phyloP scores from a whole-genome alignment of 1,140 invertebrate genomes.

The Ips nitidus region DNA sequence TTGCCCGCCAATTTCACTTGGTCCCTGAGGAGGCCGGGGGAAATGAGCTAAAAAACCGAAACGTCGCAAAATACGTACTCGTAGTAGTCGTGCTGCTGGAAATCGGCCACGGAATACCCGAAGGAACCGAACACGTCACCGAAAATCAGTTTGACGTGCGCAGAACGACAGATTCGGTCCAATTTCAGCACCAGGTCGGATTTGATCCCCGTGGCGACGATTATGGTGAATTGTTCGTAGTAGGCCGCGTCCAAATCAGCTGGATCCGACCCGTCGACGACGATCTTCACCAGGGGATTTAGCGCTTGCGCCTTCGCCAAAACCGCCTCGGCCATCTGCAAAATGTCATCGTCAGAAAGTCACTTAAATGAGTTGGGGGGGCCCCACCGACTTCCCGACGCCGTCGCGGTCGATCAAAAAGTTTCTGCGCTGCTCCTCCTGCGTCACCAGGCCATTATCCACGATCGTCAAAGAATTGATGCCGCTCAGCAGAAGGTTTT shows the following conservation, averaged over 20 bases:
- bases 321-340: slow-evolving; percentile 81
- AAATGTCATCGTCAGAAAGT: not conserved
- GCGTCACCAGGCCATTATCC: slow-evolving; percentile 74
- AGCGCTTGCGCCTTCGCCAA: slow-evolving; percentile 73
- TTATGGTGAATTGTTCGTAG: slow-evolving; percentile 81
- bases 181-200: slow-evolving; percentile 72
- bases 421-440: slow-evolving; percentile 75
- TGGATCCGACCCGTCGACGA: slow-evolving; percentile 65
- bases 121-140: slow-evolving; percentile 93
- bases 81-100: slow-evolving; percentile 82
- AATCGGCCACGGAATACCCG: slow-evolving; percentile 89
- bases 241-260: slow-evolving; percentile 69
- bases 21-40: slow-evolving; percentile 41
- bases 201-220: slow-evolving; percentile 77
- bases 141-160: slow-evolving; percentile 82
- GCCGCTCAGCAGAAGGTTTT: slow-evolving; percentile 94
- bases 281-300: slow-evolving; percentile 91
- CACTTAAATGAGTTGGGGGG: not conserved
- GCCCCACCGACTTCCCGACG: slow-evolving; percentile 67
- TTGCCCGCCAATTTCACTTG: slow-evolving; percentile 43
- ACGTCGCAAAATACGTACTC: slow-evolving; percentile 63
- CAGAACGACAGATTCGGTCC: slow-evolving; percentile 76
- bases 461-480: slow-evolving; percentile 88
- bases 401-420: slow-evolving; percentile 72
- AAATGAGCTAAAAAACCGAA: not conserved